Evolutionary conservation across 2,113 vertebrate genomes (phyloP).

Genomic region (Platanista minor): DNA sequence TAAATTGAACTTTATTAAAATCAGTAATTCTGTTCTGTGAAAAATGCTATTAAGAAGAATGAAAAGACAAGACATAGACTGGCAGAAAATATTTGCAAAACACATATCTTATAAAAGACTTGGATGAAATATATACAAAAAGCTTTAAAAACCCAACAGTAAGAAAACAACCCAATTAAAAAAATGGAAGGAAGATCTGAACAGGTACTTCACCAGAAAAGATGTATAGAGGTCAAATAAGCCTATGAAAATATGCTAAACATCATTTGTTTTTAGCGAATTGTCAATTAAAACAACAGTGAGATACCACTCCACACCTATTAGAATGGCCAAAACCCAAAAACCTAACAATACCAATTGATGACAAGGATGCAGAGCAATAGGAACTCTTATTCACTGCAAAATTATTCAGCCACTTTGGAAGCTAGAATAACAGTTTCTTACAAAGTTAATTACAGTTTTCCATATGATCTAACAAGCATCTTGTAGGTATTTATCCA

Average conservation of each 20-base stretch:
- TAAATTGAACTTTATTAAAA: constrained; percentile 17
- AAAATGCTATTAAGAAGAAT: not conserved
- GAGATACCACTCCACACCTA: not conserved
- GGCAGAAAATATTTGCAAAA: constrained; percentile 6
- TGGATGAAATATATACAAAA: not conserved
- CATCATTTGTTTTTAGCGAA: not conserved
- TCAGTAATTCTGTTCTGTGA: not conserved
- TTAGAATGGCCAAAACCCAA: not conserved
- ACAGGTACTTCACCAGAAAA: not conserved
- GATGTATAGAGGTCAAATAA: not conserved
- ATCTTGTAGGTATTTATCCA: not conserved
- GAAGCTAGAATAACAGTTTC: not conserved
- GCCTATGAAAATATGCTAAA: not conserved
- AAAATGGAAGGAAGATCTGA: not conserved
- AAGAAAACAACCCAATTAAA: not conserved
- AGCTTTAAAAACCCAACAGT: not conserved
- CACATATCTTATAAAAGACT: not conserved
- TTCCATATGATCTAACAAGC: not conserved
- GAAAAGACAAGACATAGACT: not conserved
- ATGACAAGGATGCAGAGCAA: not conserved
- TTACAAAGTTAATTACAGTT: not conserved
- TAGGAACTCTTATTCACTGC: not conserved
- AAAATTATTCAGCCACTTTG: not conserved
- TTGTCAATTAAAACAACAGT: not conserved
- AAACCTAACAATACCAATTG: not conserved